Evolutionary conservation across 2,113 vertebrate genomes (phyloP).

Genomic region (Prunella himalayana): DNA sequence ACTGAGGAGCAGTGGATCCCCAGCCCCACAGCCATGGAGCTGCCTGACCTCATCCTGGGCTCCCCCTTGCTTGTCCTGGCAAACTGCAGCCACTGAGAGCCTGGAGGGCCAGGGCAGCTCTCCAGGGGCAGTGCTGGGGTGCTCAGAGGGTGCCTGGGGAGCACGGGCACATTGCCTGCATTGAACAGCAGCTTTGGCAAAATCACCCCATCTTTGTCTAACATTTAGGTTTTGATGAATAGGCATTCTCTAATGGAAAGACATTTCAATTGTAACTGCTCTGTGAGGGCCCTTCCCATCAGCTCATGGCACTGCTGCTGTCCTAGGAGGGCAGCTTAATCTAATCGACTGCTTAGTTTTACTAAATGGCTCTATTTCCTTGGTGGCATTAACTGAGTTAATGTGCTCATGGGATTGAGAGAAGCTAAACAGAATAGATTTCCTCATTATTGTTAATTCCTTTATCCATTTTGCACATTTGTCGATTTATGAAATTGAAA

Average conservation of each 20-base stretch:
- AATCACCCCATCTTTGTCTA: background rate
- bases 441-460: background rate
- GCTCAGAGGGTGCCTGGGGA: background rate
- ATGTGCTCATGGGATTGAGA: conserved; percentile 17
- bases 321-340: background rate
- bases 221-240: background rate
- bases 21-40: accelerated
- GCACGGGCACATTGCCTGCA: background rate
- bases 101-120: background rate
- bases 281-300: background rate
- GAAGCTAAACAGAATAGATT: conserved; percentile 10
- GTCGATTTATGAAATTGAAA: conserved; percentile 23
- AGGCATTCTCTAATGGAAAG: background rate
- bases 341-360: background rate
- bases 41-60: background rate
- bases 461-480: conserved; percentile 32
- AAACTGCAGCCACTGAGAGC: background rate
- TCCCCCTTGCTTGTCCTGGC: background rate
- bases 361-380: conserved; percentile 40
- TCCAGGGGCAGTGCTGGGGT: background rate
- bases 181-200: background rate
- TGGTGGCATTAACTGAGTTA: conserved; percentile 32
- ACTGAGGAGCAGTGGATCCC: background rate
- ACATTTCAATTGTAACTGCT: background rate
- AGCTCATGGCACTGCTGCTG: background rate